These are phyloP conservation scores for Gadopsis bispinosus DNA, from an alignment of 2,797 vertebrate species.

Conservation along the genomic window DNA sequence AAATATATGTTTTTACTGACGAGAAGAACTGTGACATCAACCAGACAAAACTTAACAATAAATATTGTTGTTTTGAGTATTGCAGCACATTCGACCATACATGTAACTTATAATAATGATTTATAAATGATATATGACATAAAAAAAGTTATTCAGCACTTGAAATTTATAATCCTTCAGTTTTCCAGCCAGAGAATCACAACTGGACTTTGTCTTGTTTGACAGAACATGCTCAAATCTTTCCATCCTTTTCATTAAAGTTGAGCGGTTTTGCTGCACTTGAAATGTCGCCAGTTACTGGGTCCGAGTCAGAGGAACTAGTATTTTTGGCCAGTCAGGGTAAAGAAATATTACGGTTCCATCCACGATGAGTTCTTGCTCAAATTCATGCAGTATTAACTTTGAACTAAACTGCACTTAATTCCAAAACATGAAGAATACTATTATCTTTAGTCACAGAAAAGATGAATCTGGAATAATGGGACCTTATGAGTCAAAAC, in stretches of 20 bases:
- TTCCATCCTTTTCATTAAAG: conserved; percentile 14
- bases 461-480: not conserved
- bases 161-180: not conserved
- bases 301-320: conserved; percentile 5
- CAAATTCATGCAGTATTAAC: not conserved
- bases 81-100: not conserved
- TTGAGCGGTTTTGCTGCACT: not conserved
- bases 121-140: not conserved
- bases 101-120: not conserved
- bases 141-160: not conserved
- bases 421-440: not conserved
- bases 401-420: not conserved
- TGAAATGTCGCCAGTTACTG: conserved; percentile 4
- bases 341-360: not conserved
- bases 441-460: not conserved
- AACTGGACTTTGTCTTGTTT: conserved; percentile 8
- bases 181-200: no score
- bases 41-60: not conserved
- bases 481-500: not conserved
- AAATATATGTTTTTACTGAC: not conserved
- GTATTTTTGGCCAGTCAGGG: not conserved
- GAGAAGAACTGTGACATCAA: not conserved
- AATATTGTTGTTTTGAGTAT: not conserved
- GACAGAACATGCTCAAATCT: not conserved
- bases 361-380: not conserved